Evolutionary conservation across 2,113 vertebrate genomes (phyloP).

Genomic region (Anolis carolinensis): DNA sequence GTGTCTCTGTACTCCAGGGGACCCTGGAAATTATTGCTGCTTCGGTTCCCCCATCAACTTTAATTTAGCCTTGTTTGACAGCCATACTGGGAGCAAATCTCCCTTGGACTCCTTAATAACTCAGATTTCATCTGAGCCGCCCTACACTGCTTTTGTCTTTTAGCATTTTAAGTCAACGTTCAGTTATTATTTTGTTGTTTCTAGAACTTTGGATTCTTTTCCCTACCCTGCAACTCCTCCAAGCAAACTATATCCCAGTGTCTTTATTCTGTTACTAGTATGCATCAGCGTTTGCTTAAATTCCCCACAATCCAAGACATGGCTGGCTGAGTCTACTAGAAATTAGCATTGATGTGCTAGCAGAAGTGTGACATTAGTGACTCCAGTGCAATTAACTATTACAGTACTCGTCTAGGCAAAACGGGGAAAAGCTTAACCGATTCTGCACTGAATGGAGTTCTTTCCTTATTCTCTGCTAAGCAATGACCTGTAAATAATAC

Average conservation of each 20-base stretch:
- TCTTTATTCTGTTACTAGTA: conserved; percentile 10
- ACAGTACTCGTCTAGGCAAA: neutral
- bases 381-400: conserved; percentile 38
- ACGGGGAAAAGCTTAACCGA: conserved; percentile 37
- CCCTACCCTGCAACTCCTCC: neutral
- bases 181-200: neutral
- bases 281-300: neutral
- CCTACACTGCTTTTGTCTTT: neutral
- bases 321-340: conserved; percentile 16
- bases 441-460: neutral
- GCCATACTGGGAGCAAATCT: neutral
- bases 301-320: neutral
- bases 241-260: neutral
- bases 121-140: neutral
- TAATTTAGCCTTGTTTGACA: conserved; percentile 30
- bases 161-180: neutral
- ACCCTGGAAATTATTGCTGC: conserved; percentile 17
- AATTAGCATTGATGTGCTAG: conserved; percentile 39
- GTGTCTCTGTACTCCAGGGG: conserved; percentile 21
- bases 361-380: conserved; percentile 21
- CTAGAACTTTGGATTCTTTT: neutral
- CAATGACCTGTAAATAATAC: conserved; percentile 16
- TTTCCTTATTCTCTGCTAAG: conserved; percentile 26
- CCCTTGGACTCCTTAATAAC: neutral
- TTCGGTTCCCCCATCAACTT: conserved; percentile 13